Conservation (phyloP, 2,113 vertebrate species). For the Barbus barbus region DNA sequence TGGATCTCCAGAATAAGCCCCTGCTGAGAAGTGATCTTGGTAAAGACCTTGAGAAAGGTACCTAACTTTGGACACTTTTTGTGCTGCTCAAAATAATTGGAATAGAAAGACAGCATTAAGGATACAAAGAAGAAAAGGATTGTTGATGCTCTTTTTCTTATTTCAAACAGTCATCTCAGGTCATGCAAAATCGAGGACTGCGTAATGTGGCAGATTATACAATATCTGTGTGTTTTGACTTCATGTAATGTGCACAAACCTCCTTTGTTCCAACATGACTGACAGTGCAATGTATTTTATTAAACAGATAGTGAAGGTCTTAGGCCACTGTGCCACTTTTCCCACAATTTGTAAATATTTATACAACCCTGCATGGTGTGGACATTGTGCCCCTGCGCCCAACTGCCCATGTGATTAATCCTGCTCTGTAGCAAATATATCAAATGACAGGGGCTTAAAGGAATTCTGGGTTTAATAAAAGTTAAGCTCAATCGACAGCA, state of each 20-base stretch:
- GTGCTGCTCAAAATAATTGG: background rate
- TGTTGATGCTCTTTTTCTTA: background rate
- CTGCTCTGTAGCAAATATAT: background rate
- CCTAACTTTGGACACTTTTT: background rate
- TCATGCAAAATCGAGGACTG: background rate
- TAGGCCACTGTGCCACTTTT: background rate
- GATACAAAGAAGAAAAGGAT: background rate
- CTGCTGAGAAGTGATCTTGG: background rate
- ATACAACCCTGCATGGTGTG: background rate
- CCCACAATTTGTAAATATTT: background rate
- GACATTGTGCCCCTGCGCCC: background rate
- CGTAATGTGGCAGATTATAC: background rate
- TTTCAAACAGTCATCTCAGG: background rate
- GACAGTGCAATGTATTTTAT: background rate
- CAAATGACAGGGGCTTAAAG: background rate
- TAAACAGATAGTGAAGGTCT: background rate
- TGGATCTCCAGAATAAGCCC: constrained; percentile 1
- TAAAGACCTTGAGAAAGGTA: background rate
- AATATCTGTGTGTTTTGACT: background rate
- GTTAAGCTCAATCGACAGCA: no score
- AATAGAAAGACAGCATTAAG: background rate
- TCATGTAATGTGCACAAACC: background rate
- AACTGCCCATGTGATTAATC: background rate
- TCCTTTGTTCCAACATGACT: background rate
- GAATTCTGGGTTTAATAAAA: no score